Conservation (phyloP, 2,113 vertebrate species). For the Limanda limanda region DNA sequence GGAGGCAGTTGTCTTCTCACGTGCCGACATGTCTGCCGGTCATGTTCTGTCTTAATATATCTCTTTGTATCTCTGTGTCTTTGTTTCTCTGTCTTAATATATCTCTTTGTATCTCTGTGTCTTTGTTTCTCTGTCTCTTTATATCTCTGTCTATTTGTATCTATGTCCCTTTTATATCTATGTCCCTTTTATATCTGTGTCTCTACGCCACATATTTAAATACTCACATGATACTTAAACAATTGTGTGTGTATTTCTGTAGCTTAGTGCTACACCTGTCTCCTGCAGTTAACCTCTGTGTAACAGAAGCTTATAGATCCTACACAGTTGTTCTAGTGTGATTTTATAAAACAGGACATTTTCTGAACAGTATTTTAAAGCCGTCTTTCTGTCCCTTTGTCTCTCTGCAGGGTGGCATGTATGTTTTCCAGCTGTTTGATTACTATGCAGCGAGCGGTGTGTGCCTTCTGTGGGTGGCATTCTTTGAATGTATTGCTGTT, state of each 20-base stretch:
- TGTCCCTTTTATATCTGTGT: not conserved
- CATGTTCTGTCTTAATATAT: not conserved
- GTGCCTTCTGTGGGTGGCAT: slow-evolving; percentile 99
- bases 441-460: slow-evolving; percentile 99
- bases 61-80: no score
- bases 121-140: not conserved
- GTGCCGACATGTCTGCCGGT: not conserved
- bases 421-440: slow-evolving; percentile 99
- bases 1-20: not conserved
- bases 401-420: slow-evolving; percentile 95
- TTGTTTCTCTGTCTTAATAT: no score
- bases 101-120: not conserved
- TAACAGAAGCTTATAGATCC: no score
- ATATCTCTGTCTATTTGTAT: not conserved
- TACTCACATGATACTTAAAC: not conserved
- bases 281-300: no score
- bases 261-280: no score
- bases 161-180: not conserved
- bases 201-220: no score
- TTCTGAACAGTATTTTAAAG: no score
- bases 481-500: slow-evolving; percentile 99
- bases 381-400: not conserved
- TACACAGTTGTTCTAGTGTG: no score
- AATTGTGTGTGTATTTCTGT: no score
- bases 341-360: no score